Conservation (phyloP, 2,113 vertebrate genomes). For the Chloroceryle aenea region DNA sequence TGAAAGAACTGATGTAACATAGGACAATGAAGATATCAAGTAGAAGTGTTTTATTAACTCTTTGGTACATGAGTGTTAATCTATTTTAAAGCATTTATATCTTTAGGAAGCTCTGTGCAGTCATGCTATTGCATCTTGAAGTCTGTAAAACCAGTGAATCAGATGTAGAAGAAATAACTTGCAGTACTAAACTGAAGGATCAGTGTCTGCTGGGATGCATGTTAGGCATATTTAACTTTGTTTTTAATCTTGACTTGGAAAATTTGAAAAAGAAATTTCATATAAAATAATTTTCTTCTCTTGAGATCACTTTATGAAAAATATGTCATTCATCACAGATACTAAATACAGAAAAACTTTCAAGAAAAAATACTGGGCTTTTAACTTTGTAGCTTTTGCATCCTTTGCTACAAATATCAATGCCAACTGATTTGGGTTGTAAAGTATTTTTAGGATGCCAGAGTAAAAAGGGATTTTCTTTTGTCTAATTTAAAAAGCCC, state of each 20-base stretch:
- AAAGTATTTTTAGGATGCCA: background rate
- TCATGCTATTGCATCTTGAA: background rate
- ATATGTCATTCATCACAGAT: background rate
- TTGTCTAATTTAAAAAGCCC: background rate
- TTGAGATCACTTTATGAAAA: background rate
- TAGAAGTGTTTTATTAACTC: background rate
- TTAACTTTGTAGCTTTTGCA: background rate
- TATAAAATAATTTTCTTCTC: background rate
- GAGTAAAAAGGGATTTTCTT: background rate
- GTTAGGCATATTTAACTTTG: background rate
- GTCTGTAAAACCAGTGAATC: background rate
- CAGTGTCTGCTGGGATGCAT: background rate
- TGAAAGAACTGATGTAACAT: background rate
- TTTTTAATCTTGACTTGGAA: background rate
- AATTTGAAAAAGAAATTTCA: background rate
- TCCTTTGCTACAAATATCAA: background rate
- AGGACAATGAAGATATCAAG: background rate
- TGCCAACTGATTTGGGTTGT: background rate
- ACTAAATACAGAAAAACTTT: background rate
- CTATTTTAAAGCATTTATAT: background rate
- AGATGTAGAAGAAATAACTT: background rate
- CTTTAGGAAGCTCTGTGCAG: background rate
- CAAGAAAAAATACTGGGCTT: background rate
- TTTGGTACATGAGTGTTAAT: background rate
- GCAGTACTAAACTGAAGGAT: background rate